Evolutionary conservation across 2,888 invertebrate genomes (phyloP), one percentile per base, ranked within the genome.

Genomic region (Lasius fuliginosus): DNA sequence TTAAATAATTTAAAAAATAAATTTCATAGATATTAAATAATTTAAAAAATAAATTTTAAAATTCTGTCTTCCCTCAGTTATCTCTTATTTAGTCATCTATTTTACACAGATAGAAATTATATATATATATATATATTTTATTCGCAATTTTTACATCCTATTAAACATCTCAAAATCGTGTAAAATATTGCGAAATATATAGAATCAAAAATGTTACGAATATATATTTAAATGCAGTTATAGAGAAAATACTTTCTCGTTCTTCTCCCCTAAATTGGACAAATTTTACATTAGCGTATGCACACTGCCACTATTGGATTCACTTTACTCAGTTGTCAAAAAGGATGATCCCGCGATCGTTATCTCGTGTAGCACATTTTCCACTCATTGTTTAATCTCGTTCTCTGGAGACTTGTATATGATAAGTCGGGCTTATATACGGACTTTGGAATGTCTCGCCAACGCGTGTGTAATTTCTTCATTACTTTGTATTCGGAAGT

Each of bases 401-500:
- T 56, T 40, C 36, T 58, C 73, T 27, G 27, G 27, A 73, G 18
- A 27, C 58, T 53, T 53, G n/a, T 53, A n/a, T 8, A n/a, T 8
- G 49, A 0, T 53, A 53, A 58, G 27, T 73, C 11, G 4, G 4
- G 18, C 15, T 23, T 15, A 5, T 15, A 5, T 36, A 53, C 23
- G 12, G 42, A 30, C 18, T 60, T 40, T 12, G n/a, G 49, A 67
- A 40, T 36, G 23, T 67, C 49, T 27, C 18, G 42, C 9, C 42
- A 18, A 3, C 53, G 0, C 36, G 64, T 53, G 67, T 67, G 65
- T 67, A 67, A 67, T 56, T 77, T 68, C 11, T 53, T 53, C 40
- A 30, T 68, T 56, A 4, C 33, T 1, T 33, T 4, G 42, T 56
- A 69, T 33, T 71, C 60, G 27, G 27, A 46, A 73, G 23, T 36